A percentile compares a stretch with the other conserved stretches of the same genome.
These are phyloP conservation scores for Microplitis demolitor DNA, from an alignment of 1,140 invertebrate species.

Conservation along the genomic window DNA sequence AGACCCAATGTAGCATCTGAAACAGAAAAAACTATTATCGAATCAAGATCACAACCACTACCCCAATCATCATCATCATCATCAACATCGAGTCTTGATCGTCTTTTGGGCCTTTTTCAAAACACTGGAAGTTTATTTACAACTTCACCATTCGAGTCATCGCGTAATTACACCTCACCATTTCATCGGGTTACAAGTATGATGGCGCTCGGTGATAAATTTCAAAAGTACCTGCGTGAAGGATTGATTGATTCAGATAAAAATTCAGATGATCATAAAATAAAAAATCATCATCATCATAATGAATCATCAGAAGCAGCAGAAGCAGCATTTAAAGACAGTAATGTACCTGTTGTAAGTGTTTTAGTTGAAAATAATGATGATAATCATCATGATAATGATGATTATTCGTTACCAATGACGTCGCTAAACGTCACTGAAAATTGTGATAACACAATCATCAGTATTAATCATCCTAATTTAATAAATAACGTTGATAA, in stretches of 20 bases:
- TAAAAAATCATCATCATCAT: background rate
- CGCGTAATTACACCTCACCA: slow-evolving; percentile 31
- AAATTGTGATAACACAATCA: slow-evolving; percentile 29
- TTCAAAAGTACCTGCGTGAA: slow-evolving; percentile 45
- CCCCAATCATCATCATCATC: background rate
- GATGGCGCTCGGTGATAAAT: slow-evolving; percentile 41
- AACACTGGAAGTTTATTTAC: slow-evolving; percentile 41
- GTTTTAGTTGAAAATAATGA: background rate
- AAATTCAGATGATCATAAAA: background rate
- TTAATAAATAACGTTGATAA: background rate
- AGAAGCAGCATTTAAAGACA: slow-evolving; percentile 10
- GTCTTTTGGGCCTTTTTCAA: slow-evolving; percentile 42
- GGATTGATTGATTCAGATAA: slow-evolving; percentile 1
- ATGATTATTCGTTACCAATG: slow-evolving; percentile 31
- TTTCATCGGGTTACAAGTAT: slow-evolving; percentile 37
- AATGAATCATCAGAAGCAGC: slow-evolving; percentile 12
- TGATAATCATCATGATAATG: background rate
- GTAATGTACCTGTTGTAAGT: slow-evolving; percentile 12
- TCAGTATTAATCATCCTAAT: slow-evolving; percentile 12
- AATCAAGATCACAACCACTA: background rate
- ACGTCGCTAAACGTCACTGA: background rate
- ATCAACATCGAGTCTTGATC: slow-evolving; percentile 33
- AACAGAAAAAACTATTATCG: too few relatives aligned
- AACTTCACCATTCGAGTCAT: slow-evolving; percentile 24
- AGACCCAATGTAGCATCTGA: too few relatives aligned